A percentile compares a stretch with the other conserved stretches of the same genome.
These are phyloP conservation scores for Phaethon lepturus DNA, from an alignment of 2,113 vertebrate species.

Conservation along the genomic window DNA sequence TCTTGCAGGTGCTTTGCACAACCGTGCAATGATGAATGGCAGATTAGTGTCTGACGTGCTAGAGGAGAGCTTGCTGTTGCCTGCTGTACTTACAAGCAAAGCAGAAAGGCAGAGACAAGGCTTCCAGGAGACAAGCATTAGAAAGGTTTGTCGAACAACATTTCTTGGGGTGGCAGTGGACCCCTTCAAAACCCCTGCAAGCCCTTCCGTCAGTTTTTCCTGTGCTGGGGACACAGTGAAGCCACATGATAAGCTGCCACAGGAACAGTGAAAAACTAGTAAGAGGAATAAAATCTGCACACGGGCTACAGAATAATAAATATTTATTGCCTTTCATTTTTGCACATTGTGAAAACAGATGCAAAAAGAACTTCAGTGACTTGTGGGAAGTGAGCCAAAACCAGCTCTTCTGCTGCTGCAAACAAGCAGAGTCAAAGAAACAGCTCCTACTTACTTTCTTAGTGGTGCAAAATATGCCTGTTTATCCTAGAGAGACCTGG, in stretches of 20 bases:
- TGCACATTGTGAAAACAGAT: background rate
- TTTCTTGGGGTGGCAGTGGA: background rate
- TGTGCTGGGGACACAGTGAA: background rate
- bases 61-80: background rate
- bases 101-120: background rate
- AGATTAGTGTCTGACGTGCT: background rate
- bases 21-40: background rate
- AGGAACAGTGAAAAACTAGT: background rate
- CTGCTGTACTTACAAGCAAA: background rate
- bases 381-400: background rate
- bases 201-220: background rate
- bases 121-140: background rate
- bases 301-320: background rate
- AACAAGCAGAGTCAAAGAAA: background rate
- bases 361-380: background rate
- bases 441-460: background rate
- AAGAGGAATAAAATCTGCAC: background rate
- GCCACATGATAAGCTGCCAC: background rate
- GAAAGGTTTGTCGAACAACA: background rate
- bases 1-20: background rate
- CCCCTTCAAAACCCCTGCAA: background rate
- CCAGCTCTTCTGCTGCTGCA: background rate
- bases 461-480: background rate
- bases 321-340: conserved; percentile 35
- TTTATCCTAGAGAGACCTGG: background rate